Conservation (phyloP, 2,888 invertebrate species). For the Zaprionus obscuricornis region DNA sequence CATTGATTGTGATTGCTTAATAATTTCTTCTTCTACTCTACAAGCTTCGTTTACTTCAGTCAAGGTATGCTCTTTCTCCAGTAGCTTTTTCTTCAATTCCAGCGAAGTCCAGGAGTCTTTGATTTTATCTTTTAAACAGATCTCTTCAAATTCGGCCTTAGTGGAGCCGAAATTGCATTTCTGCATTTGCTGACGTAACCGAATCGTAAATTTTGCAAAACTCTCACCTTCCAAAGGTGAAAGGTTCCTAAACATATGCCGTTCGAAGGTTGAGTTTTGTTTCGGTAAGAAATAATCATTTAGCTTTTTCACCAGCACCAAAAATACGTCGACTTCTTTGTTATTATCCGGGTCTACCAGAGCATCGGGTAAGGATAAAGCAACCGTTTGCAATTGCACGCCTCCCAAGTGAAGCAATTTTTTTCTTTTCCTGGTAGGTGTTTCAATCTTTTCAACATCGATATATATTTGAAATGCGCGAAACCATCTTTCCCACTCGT, state of each 20-base stretch:
- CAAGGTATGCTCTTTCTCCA: conserved; percentile 23
- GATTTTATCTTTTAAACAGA: conserved; percentile 26
- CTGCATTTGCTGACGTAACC: conserved; percentile 39
- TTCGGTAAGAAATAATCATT: conserved; percentile 28
- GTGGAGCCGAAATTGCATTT: conserved; percentile 25
- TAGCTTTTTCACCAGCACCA: conserved; percentile 6
- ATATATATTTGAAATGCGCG: background rate
- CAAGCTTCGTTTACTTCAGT: conserved; percentile 21
- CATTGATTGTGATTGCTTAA: conserved; percentile 20
- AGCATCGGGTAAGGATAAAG: conserved; percentile 18
- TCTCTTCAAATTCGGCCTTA: conserved; percentile 26
- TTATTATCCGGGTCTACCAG: background rate
- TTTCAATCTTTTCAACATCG: background rate
- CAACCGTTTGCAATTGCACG: conserved; percentile 8
- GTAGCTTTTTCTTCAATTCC: conserved; percentile 12
- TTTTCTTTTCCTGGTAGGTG: conserved; percentile 2
- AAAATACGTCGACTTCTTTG: conserved; percentile 14
- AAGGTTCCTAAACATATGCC: conserved; percentile 19
- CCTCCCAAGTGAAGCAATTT: conserved; percentile 14
- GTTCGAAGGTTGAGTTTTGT: conserved; percentile 26
- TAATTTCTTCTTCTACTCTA: conserved; percentile 25
- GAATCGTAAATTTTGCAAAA: conserved; percentile 25
- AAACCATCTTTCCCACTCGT: conserved; percentile 8
- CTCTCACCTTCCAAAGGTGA: conserved; percentile 11
- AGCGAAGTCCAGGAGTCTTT: conserved; percentile 19